Percentiles rank a stretch among this genome's conserved stretches.
These are phyloP conservation scores for Volucella bombylans DNA, from an alignment of 2,888 invertebrate genomes.

Conservation along the genomic window DNA sequence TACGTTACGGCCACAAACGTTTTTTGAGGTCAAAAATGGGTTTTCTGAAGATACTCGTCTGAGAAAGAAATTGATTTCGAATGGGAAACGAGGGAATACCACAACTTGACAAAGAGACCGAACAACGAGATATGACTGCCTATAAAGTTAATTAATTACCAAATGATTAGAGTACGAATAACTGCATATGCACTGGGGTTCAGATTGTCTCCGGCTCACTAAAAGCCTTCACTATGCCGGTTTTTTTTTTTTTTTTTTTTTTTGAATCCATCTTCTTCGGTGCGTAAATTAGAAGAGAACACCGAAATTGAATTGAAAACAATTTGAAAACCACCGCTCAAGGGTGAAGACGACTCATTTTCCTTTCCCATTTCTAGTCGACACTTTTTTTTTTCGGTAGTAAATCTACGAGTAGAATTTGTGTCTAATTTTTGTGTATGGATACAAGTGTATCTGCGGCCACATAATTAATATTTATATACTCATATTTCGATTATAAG, in stretches of 20 bases:
- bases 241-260: too few relatives aligned
- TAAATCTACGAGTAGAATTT: constrained; percentile 23
- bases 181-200: constrained; percentile 14
- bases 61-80: constrained; percentile 42
- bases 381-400: constrained; percentile 26
- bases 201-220: constrained; percentile 12
- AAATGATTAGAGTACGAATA: constrained; percentile 42
- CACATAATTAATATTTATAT: constrained; percentile 59
- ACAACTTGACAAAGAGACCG: constrained; percentile 38
- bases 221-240: constrained; percentile 39
- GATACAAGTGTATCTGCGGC: constrained; percentile 50
- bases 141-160: constrained; percentile 69
- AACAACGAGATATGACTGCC: constrained; percentile 54
- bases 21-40: constrained; percentile 51
- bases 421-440: constrained; percentile 36
- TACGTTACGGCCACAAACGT: too few relatives aligned
- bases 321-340: neutral
- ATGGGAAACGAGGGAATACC: constrained; percentile 24
- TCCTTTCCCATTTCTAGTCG: constrained; percentile 21
- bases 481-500: constrained; percentile 70
- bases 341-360: constrained; percentile 47
- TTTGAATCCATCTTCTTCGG: constrained; percentile 3
- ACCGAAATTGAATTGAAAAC: constrained; percentile 47
- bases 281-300: constrained; percentile 62
- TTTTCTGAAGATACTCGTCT: neutral